Base-by-base conservation (phyloP, 2,888 invertebrate species). In the Ectropis crepuscularia region DNA sequence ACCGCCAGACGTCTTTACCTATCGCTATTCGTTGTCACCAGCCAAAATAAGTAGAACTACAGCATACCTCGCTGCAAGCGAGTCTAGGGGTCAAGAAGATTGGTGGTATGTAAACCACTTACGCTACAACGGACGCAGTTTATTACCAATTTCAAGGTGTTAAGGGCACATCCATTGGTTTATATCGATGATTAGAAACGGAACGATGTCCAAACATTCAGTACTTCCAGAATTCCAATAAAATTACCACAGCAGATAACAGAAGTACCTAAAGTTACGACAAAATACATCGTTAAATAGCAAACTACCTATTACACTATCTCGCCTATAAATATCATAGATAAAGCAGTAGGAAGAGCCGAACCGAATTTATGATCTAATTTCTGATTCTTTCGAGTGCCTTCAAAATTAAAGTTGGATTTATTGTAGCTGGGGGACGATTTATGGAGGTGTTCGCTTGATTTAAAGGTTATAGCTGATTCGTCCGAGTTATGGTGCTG, bases 261-360 rank as follows among this genome's bases (percentile, higher is more conserved):
- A 42, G 39, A 46, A 54, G 16, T 28, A 28, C 16, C 11, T 38
- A 9, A n/a, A 63, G 53, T 53, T 47, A 45, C 59, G 63, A 60
- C 55, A 76, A 74, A 71, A 76, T 73, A 68, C 76, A 73, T 78
- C 76, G 75, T 79, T 79, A 82, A 79, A 80, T 74, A 77, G 61
- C 69, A 64, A 65, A 72, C 77, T 71, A 73, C 72, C 75, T 77
- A 76, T 75, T 72, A 74, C 75, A 70, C 79, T 83, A 84, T 85
- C 85, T 77, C 0, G 58, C 46, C 75, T 74, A 79, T 84, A 85
- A 85, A 85, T 82, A 82, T 81, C 75, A 71, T 74, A 77, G 83
- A 83, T 81, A 81, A 73, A 72, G 74, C 68, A 67, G 43, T 64
- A 70, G 75, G 74, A 78, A 76, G 75, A 65, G 54, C 67, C 70